Conservation (phyloP, 2,113 vertebrate genomes). For the Crotalus horridus region DNA sequence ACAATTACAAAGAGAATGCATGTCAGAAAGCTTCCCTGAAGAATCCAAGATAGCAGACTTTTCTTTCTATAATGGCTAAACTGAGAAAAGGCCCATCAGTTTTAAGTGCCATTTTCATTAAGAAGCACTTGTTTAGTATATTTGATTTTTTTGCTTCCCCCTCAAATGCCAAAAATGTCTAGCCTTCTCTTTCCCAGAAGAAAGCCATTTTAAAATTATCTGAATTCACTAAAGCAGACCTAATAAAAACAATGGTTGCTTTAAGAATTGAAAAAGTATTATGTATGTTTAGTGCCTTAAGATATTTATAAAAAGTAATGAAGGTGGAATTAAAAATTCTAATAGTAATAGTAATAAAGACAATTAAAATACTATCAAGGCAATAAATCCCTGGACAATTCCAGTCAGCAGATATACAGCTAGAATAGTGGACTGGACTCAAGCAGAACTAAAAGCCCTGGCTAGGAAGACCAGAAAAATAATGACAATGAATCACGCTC, state of each 20-base stretch:
- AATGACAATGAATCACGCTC: background rate
- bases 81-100: background rate
- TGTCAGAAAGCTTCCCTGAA: background rate
- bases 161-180: background rate
- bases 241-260: background rate
- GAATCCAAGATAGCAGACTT: background rate
- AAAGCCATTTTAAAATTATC: background rate
- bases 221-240: background rate
- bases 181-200: background rate
- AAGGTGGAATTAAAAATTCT: background rate
- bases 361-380: background rate
- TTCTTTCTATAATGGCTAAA: background rate
- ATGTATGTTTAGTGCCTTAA: background rate
- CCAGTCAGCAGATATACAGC: background rate
- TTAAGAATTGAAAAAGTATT: background rate
- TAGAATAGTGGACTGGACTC: background rate
- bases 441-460: background rate
- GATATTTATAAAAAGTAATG: background rate
- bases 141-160: background rate
- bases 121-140: background rate
- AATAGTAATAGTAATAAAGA: background rate
- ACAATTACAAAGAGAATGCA: background rate
- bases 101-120: background rate
- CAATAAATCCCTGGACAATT: background rate
- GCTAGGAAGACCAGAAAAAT: background rate